Evolutionary conservation across 2,113 vertebrate species (phyloP), one percentile per base, ranked within the genome.

Genomic region (Crotalus helleri): DNA sequence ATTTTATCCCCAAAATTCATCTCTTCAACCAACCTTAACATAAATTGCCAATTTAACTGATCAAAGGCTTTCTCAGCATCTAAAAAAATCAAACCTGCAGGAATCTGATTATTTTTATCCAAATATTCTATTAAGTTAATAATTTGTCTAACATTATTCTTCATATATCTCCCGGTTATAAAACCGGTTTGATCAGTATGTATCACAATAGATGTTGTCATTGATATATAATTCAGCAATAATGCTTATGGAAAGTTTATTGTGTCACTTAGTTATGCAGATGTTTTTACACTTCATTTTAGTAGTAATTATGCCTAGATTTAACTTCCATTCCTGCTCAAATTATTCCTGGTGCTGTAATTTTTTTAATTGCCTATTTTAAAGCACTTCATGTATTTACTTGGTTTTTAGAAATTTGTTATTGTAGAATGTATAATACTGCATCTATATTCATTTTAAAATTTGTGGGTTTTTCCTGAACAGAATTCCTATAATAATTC

Each of bases 401-500:
- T 54, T n/a, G 91, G 0, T 23, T 91, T 93, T 13, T 81, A 64
- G 64, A 64, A 64, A n/a, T n/a, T 89, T 4, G 11, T 3, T 85
- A 44, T 54, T 1, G 53, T 81, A 12, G 23, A 86, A 64, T 44
- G 0, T 8, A 0, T 0, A 21, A 29, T 0, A 0, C 3, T 94
- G 85, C 29, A 53, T n/a, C 74, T 15, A 0, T 4, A 21, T n/a
- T 2, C 12, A 92, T 2, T 4, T 44, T 12, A 55, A 81, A 90
- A 61, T 29, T 11, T 54, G 17, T 94, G 7, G 33, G 96, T 74
- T 96, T 94, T 95, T 44, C 69, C 85, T 86, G 11, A 93, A 92
- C 97, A 99, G 99, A 99, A 99, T 97, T 99, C 99, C 92, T 98
- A 99, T 57, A 99, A 98, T 96, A 99, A 99, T 97, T 99, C 99